These are phyloP conservation scores for Tringa solitaria DNA, from an alignment of 2,113 vertebrate genomes.

Conservation along the genomic window DNA sequence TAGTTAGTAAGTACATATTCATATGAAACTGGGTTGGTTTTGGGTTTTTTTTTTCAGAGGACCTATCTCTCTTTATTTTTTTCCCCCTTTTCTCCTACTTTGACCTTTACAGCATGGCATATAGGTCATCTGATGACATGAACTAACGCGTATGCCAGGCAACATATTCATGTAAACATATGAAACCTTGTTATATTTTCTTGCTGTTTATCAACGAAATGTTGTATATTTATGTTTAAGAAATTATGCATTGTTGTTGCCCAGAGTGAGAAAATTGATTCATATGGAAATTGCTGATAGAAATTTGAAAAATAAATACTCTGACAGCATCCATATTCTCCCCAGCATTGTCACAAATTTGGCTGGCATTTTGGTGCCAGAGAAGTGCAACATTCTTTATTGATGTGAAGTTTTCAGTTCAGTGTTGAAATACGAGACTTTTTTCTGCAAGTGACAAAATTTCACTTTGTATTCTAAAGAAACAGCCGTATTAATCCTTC, in stretches of 20 bases:
- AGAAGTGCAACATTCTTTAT: neutral
- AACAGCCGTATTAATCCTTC: neutral
- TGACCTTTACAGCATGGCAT: neutral
- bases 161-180: neutral
- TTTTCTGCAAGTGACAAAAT: neutral
- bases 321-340: neutral
- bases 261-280: constrained; percentile 10
- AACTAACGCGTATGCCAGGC: neutral
- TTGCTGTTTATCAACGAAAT: neutral
- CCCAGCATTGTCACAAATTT: neutral
- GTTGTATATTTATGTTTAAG: neutral
- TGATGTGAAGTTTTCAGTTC: neutral
- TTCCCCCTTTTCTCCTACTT: neutral
- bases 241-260: constrained; percentile 1
- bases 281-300: neutral
- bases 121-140: neutral
- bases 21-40: accelerated
- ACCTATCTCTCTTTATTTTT: accelerated
- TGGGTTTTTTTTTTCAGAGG: too few species aligned
- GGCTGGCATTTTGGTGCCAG: neutral
- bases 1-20: neutral
- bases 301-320: constrained; percentile 5
- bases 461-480: neutral
- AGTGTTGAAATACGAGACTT: neutral
- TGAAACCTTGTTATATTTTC: neutral